phyloP scores from a whole-genome alignment of 2,888 invertebrate genomes.

The Blera fallax region DNA sequence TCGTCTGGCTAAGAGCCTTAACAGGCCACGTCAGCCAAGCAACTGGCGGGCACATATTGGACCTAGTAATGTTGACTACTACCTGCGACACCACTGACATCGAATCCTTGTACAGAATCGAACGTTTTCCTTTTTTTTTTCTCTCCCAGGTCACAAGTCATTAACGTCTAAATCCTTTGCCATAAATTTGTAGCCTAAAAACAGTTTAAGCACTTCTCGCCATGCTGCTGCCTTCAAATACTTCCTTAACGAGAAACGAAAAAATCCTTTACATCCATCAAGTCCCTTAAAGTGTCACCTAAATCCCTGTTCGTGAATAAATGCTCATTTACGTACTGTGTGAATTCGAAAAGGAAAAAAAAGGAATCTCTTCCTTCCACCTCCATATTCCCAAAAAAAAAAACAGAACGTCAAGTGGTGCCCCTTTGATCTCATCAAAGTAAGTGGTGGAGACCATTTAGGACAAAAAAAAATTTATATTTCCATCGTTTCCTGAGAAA shows the following conservation, averaged over 20 bases:
- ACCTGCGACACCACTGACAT: too few relatives aligned
- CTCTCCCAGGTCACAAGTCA: too few relatives aligned
- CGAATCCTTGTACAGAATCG: too few relatives aligned
- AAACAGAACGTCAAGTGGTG: neutral
- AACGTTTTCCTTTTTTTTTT: too few relatives aligned
- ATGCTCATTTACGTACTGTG: slow-evolving; percentile 13
- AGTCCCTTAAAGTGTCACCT: slow-evolving; percentile 19
- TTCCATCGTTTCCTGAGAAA: slow-evolving; percentile 27
- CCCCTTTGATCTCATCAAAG: slow-evolving; percentile 50
- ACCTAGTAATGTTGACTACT: too few relatives aligned
- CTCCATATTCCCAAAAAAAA: neutral
- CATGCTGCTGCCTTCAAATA: too few relatives aligned
- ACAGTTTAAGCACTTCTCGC: too few relatives aligned
- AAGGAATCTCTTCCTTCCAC: neutral
- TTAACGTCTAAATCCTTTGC: too few relatives aligned
- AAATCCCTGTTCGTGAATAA: neutral
- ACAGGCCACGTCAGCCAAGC: too few relatives aligned
- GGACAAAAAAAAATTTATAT: neutral
- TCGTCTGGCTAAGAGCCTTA: too few relatives aligned
- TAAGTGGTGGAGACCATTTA: slow-evolving; percentile 44
- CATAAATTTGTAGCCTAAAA: too few relatives aligned
- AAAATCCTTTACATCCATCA: neutral
- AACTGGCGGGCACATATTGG: too few relatives aligned
- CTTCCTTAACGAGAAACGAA: neutral
- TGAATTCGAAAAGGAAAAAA: neutral